Base-by-base conservation (phyloP, 2,113 vertebrate species). In the Phalacrocorax carbo region DNA sequence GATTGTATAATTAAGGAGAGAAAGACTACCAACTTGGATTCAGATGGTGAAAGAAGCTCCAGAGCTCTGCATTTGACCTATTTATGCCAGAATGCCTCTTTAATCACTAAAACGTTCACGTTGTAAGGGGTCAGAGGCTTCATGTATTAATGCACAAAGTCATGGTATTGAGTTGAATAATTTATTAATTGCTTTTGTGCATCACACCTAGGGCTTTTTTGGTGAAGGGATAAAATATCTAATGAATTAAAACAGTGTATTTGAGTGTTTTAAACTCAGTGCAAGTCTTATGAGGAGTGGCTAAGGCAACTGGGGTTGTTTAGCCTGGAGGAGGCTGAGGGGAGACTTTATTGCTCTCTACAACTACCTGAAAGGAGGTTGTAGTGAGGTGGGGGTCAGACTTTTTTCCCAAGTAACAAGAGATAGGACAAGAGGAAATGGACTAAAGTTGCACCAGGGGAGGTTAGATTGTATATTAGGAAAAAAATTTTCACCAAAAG, bases 1-100 rank as follows among this genome's bases (percentile, higher is more conserved):
- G 62, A 87, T 95, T 92, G 98, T 97, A 86, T 95, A 91, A 97
- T 96, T 94, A 98, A 88, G 51, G 87, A 76, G 29, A 89, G 57
- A 97, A 96, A 89, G 84, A 75, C 17, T 82, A 87, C 46, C 42
- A 36, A 11, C 73, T 91, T 84, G 36, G 55, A 94, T 82, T 84
- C 55, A 76, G 85, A 76, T 76, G 42, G 82, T 62, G 42, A 93
- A 87, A 29, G 85, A 93, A 81, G 76, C 27, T 93, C 66, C 70
- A 89, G 87, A 97, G 66, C 49, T 95, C 85, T 84, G 44, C 34
- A 49, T 85, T 94, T 95, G 91, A 97, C 91, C 89, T 93, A 92
- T 96, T 97, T 97, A 93, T 91, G 86, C 90, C 90, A 93, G 78
- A 88, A 88, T 25, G 10, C 15, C 64, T 94, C 77, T 92, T 95